Evolutionary conservation across 2,797 vertebrate species (phyloP).

Genomic region (Apogon hyalosoma): DNA sequence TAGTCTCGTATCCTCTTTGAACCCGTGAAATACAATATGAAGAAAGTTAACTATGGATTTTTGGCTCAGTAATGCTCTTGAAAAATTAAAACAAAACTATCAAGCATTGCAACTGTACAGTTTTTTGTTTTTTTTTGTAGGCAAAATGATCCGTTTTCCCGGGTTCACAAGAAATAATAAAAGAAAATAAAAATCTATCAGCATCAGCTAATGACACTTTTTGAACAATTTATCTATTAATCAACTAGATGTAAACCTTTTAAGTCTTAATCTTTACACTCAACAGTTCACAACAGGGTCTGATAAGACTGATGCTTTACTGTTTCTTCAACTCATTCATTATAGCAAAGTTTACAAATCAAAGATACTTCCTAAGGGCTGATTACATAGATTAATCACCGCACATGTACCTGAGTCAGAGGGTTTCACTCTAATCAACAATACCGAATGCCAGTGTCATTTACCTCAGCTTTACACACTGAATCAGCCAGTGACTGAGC

Average conservation of each 20-base stretch:
- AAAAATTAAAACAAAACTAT: no score
- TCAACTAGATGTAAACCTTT: not conserved
- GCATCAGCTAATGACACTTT: no score
- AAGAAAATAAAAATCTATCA: no score
- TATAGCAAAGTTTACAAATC: constrained; percentile 26
- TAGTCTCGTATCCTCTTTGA: no score
- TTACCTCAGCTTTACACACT: constrained; percentile 6
- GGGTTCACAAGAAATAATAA: no score
- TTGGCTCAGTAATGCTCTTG: no score
- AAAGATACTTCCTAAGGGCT: constrained; percentile 16
- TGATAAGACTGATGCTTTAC: not conserved
- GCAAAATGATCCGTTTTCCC: no score
- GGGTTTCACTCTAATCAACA: constrained; percentile 29
- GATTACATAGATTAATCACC: constrained; percentile 27
- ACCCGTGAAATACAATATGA: no score
- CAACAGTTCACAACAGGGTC: not conserved
- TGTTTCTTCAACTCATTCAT: constrained; percentile 26
- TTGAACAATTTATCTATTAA: not conserved
- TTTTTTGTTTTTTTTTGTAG: no score
- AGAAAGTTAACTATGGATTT: no score
- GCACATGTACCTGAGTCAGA: constrained; percentile 10
- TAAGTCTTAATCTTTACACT: not conserved
- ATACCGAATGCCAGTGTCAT: not conserved
- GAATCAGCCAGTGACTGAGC: not conserved
- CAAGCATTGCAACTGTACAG: no score